Evolutionary conservation across 2,797 vertebrate species (phyloP), one percentile per base, ranked within the genome.

Genomic region (Tenualosa thibaudeaui): DNA sequence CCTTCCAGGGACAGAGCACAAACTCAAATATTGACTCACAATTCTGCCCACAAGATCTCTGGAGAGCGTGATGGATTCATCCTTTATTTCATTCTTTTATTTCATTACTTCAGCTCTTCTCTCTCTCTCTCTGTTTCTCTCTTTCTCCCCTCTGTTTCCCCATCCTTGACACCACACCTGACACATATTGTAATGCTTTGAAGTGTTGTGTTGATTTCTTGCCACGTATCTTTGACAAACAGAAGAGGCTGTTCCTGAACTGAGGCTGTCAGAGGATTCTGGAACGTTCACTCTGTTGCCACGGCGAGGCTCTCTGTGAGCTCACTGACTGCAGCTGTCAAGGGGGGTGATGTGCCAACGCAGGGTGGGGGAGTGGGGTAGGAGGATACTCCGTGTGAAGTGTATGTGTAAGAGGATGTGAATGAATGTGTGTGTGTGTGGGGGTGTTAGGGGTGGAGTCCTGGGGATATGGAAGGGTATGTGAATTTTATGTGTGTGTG

Each of bases 151-250:
- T 9, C 68, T 43, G 37, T 75, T 5, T 75, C 13, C 68, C 68
- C 12, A 13, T 75, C 68, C 68, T 75, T 19, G 31, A 75, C 68
- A 75, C 68, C 0, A 15, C 68, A 40, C 68, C 68, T 75, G 68
- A 75, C 37, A 13, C 37, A 75, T 31, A 75, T 75, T 75, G 37
- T 75, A 43, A 75, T 75, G 68, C 68, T 43, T 75, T 75, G 68
- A 75, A 75, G 68, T 40, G 37, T 26, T 40, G 68, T 75, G 68
- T 75, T 75, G 68, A 75, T 75, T 75, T 75, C 68, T 75, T 1
- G 68, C 12, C 68, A 75, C 68, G 68, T 75, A 75, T 75, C 31
- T 43, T 43, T 75, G 68, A 75, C 68, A 75, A 75, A 75, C 68
- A 75, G 31, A 40, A 40, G 31, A 75, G 68, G 68, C 68, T 40